Evolutionary conservation across 2,888 invertebrate species (phyloP).

Genomic region (Tinea trinotella): DNA sequence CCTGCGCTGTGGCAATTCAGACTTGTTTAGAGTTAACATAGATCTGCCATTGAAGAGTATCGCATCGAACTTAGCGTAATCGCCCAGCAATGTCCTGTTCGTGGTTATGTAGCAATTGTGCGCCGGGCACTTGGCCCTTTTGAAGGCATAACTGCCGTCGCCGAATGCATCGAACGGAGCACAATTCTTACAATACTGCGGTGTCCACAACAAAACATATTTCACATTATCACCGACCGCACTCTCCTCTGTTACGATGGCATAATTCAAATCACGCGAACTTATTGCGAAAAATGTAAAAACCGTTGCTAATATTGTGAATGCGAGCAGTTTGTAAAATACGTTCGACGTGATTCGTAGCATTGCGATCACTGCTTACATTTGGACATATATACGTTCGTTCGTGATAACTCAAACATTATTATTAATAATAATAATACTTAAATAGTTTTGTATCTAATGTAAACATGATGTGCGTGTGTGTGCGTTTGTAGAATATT

Average conservation of each 20-base stretch:
- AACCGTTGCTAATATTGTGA: background rate
- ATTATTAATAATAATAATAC: too few species aligned
- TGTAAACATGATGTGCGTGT: too few species aligned
- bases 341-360: background rate
- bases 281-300: background rate
- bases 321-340: background rate
- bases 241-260: background rate
- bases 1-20: slow-evolving; percentile 1
- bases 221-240: slow-evolving; percentile 28
- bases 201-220: slow-evolving; percentile 51
- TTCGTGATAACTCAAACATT: too few species aligned
- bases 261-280: background rate
- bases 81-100: background rate
- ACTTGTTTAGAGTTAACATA: background rate
- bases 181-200: slow-evolving; percentile 28
- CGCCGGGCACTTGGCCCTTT: background rate
- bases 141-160: background rate
- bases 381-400: too few species aligned
- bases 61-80: slow-evolving; percentile 2
- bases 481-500: too few species aligned
- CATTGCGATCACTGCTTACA: background rate
- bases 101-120: slow-evolving; percentile 12
- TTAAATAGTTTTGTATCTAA: too few species aligned
- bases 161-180: background rate
- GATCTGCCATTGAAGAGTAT: slow-evolving; percentile 17